Percentiles rank a stretch among this genome's conserved stretches.
phyloP scores from a whole-genome alignment of 2,113 vertebrate species.

The Sceloporus tristichus region DNA sequence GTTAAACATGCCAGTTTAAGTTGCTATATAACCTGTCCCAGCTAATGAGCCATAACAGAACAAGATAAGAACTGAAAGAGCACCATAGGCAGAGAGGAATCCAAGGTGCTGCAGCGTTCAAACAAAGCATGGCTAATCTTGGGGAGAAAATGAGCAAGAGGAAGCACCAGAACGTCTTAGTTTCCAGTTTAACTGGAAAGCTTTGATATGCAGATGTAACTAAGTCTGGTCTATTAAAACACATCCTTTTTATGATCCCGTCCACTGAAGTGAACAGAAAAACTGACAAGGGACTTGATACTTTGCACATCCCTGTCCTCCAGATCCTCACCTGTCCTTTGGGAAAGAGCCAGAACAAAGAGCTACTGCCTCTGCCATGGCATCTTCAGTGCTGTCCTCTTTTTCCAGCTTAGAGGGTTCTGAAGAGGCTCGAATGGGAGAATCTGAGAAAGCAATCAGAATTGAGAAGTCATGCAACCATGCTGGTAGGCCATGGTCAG shows the following conservation, averaged over 20 bases:
- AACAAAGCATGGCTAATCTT: not conserved
- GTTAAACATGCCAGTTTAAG: not conserved
- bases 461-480: not conserved
- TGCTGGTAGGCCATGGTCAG: no score
- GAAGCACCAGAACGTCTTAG: not conserved
- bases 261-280: not conserved
- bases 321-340: conserved; percentile 80
- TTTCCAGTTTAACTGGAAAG: not conserved
- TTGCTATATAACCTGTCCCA: not conserved
- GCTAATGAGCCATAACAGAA: not conserved
- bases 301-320: not conserved
- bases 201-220: not conserved
- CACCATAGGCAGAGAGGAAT: not conserved
- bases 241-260: not conserved
- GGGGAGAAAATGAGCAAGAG: not conserved
- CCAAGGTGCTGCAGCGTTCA: not conserved
- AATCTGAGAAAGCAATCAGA: conserved; percentile 61
- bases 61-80: no score
- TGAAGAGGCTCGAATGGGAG: conserved; percentile 64
- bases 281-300: not conserved
- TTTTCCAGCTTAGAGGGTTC: conserved; percentile 70
- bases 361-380: conserved; percentile 77
- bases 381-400: conserved; percentile 71
- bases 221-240: not conserved
- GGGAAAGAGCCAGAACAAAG: conserved; percentile 83